Base-by-base conservation (phyloP, 2,888 invertebrate genomes). In the Eristalis pertinax region DNA sequence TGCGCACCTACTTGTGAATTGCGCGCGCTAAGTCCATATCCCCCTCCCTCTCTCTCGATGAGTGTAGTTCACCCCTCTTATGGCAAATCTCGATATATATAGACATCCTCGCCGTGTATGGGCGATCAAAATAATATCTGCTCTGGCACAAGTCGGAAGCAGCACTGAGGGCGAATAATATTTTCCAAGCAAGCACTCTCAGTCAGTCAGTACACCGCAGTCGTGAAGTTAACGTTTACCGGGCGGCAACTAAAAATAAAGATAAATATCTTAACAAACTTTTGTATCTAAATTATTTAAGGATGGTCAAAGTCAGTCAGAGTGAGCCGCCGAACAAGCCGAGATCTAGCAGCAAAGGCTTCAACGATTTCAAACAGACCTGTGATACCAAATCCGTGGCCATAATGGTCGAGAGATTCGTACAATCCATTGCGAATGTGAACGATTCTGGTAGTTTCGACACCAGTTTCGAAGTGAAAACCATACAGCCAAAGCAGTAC, bases 361-460 rank as follows among this genome's bases (percentile, higher is more conserved):
- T 70, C 2, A 76, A 24, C 38, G 74, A 82, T n/a, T 38, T 78
- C 13, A 74, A 78, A 58, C 74, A 65, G 3, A 74, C 70, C 69
- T 86, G 83, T 83, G 86, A 83, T 75, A 83, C 74, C 38, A 88
- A 88, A 65, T 88, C 85, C 0, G 74, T 81, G 15, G 81, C 74
- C 29, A 88, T 86, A 13, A 92, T 92, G 92, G 92, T 92, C 11
- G 92, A 92, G 76, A 90, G 92, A 69, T 93, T 93, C 68, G 92
- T 92, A 50, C 91, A 92, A 83, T 91, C 92, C 8, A 90, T 93
- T 84, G 91, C 91, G 15, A 91, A 91, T 56, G 90, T 92, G 8
- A 93, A 93, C 83, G 93, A 93, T 87, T 93, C 93, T 5, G 92
- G 91, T 76, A 91, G 91, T 89, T 93, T 93, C 73, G 93, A 93